phyloP scores from a whole-genome alignment of 2,888 invertebrate species.

The Epinotia nisella region DNA sequence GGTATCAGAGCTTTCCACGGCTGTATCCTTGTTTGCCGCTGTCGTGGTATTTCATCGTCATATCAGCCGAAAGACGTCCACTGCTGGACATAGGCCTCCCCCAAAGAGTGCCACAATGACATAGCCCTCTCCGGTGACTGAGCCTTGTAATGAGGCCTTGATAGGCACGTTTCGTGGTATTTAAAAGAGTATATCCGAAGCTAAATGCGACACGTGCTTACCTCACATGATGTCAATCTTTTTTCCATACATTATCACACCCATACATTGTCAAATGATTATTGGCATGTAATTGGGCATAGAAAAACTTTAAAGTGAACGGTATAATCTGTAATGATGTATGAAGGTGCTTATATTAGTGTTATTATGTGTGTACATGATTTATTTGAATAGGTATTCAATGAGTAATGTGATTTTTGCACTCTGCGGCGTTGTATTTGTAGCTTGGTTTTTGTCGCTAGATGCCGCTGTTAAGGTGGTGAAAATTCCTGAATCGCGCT shows the following conservation, averaged over 20 bases:
- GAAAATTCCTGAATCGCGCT: background rate
- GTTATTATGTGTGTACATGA: constrained; percentile 5
- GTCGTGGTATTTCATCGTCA: no score
- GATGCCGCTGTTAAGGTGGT: background rate
- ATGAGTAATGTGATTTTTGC: background rate
- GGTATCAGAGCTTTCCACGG: no score
- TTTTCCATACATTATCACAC: constrained; percentile 25
- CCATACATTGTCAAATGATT: constrained; percentile 3
- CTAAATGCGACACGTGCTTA: background rate
- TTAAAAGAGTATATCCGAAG: background rate
- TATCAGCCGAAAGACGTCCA: no score
- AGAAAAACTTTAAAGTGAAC: constrained; percentile 16
- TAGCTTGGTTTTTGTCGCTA: background rate
- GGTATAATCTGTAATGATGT: constrained; percentile 16
- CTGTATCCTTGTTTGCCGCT: no score
- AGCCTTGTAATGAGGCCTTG: no score
- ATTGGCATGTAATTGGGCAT: constrained; percentile 11
- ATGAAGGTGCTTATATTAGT: constrained; percentile 12
- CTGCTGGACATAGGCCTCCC: no score
- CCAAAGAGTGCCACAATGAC: no score
- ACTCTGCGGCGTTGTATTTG: background rate
- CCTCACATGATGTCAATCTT: constrained; percentile 19
- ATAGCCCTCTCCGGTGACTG: no score
- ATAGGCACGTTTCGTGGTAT: no score
- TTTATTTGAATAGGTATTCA: background rate